A percentile compares a stretch with the other conserved stretches of the same genome.
These are phyloP conservation scores for Phania funesta DNA, from an alignment of 2,888 invertebrate genomes.

Conservation along the genomic window DNA sequence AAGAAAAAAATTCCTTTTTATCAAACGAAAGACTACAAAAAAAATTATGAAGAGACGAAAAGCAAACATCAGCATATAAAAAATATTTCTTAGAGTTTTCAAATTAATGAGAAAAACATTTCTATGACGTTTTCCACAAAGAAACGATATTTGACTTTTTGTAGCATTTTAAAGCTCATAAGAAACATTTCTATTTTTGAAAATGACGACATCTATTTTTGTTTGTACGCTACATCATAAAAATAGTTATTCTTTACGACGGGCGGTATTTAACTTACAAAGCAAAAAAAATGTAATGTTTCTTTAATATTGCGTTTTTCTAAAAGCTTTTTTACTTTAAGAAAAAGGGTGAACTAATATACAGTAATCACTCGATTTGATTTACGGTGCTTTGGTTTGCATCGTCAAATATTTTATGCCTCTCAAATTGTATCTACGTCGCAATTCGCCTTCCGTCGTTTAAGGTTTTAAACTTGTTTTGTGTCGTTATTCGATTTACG, in stretches of 20 bases:
- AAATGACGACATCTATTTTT: constrained; percentile 36
- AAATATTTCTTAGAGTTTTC: background rate
- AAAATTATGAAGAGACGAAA: constrained; percentile 9
- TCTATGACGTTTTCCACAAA: constrained; percentile 35
- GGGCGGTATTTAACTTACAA: background rate
- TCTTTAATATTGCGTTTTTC: no score
- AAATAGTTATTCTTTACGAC: background rate
- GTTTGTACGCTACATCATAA: background rate
- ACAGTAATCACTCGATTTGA: no score
- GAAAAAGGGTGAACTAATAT: no score
- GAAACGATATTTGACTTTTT: constrained; percentile 19
- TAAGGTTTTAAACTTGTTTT: no score
- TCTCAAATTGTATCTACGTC: no score
- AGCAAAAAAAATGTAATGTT: no score
- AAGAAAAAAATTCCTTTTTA: constrained; percentile 23
- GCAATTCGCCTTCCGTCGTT: no score
- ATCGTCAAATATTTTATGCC: no score
- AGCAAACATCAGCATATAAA: background rate
- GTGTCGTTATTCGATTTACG: no score
- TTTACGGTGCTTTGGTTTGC: no score
- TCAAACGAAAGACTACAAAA: background rate
- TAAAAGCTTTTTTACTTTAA: no score
- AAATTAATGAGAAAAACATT: background rate
- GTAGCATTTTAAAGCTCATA: background rate
- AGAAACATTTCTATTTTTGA: constrained; percentile 35